These are phyloP conservation scores for Sarcophaga variegata DNA, from an alignment of 2,888 invertebrate genomes.

Conservation along the genomic window DNA sequence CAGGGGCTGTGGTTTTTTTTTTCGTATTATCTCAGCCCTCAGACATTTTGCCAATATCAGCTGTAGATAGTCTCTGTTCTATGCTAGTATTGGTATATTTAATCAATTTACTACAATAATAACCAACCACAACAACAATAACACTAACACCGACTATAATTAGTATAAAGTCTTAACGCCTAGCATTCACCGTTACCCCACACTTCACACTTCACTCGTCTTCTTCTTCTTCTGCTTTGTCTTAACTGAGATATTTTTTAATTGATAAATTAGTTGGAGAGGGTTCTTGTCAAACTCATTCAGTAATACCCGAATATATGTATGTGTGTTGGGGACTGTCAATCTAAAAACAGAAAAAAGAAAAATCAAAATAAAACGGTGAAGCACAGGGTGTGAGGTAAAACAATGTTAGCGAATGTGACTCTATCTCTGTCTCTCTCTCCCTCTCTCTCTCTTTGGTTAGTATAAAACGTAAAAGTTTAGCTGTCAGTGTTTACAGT, in stretches of 20 bases:
- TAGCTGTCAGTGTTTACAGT: neutral
- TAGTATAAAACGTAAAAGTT: neutral
- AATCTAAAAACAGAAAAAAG: neutral
- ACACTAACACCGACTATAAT: neutral
- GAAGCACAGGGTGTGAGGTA: neutral
- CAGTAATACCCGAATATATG: neutral
- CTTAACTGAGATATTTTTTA: constrained; percentile 28
- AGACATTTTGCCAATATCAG: constrained; percentile 65
- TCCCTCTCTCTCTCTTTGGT: neutral
- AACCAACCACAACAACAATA: neutral
- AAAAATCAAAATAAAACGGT: neutral
- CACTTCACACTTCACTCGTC: too few relatives aligned
- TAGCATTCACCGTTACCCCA: too few relatives aligned
- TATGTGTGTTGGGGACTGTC: neutral
- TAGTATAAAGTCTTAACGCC: too few relatives aligned
- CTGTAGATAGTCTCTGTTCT: constrained; percentile 48
- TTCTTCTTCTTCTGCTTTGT: constrained; percentile 1
- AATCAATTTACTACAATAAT: constrained; percentile 48
- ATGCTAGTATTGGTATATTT: constrained; percentile 36
- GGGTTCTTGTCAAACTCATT: constrained; percentile 14
- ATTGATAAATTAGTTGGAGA: constrained; percentile 47
- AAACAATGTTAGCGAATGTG: too few relatives aligned
- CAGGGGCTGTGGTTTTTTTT: constrained; percentile 10
- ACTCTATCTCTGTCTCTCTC: neutral
- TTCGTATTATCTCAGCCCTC: constrained; percentile 62